Base-by-base conservation (phyloP, 2,797 vertebrate genomes). In the Danio tinwini region DNA sequence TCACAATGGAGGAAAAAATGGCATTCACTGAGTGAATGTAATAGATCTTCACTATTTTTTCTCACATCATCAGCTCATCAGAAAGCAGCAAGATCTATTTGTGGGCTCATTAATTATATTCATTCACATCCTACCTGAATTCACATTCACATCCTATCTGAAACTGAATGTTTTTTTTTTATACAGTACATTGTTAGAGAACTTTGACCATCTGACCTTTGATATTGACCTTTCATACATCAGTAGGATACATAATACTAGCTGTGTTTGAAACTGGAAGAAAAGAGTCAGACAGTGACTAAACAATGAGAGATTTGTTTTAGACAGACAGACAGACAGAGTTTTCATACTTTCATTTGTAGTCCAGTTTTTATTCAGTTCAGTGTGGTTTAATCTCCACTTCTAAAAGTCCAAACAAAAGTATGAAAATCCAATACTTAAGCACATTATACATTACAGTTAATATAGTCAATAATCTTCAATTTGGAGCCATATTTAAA, bases 101-200 rank as follows among this genome's bases (percentile, higher is more conserved):
- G 88, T 91, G 85, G 89, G 86, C 89, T 90, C 90, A 92, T 93
- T 93, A 92, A 92, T 92, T 92, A 88, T 88, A 91, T 82, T 87
- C 88, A 88, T 92, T 92, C 88, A 91, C 90, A 91, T 87, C 82
- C 88, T 88, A 76, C 88, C 90, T 84, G 88, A n/a, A n/a, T n/a
- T n/a, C n/a, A n/a, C n/a, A n/a, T n/a, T n/a, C n/a, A n/a, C n/a
- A n/a, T n/a, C n/a, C n/a, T n/a, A 13, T 65, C 45, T 50, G 85
- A 91, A 90, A 87, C 87, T 87, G 88, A 91, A 88, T 89, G 91
- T 80, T 87, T 86, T 89, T 92, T 90, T 70, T 37, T 53, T n/a
- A n/a, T n/a, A n/a, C 75, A 58, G 87, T 89, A 90, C 87, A 85
- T 91, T 89, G 92, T 88, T 88, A 89, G 90, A 89, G 90, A 88